Evolutionary conservation across 2,888 invertebrate genomes (phyloP).

Genomic region (Harpalus rubripes): DNA sequence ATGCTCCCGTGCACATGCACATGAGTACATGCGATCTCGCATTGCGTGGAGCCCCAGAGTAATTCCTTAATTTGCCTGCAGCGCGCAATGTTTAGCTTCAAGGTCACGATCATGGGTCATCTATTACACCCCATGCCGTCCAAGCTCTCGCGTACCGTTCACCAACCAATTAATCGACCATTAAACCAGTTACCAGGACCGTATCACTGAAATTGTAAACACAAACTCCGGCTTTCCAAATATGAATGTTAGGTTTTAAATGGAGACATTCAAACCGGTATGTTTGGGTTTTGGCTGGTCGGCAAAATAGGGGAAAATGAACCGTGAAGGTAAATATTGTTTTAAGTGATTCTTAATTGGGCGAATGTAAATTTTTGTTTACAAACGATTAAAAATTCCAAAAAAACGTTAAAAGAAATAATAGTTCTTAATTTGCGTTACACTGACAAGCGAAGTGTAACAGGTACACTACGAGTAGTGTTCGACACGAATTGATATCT

Average conservation of each 20-base stretch:
- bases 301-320: background rate
- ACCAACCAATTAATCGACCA: slow-evolving; percentile 66
- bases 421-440: too few relatives aligned
- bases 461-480: too few relatives aligned
- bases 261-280: slow-evolving; percentile 13
- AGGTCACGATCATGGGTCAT: slow-evolving; percentile 66
- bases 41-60: slow-evolving; percentile 49
- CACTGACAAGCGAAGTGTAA: too few relatives aligned
- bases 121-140: slow-evolving; percentile 66
- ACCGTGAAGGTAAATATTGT: slow-evolving; percentile 1
- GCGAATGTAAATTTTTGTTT: slow-evolving; percentile 5
- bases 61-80: slow-evolving; percentile 53
- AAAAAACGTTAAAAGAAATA: too few relatives aligned
- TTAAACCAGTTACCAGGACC: slow-evolving; percentile 61
- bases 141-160: slow-evolving; percentile 58
- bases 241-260: background rate
- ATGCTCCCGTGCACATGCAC: background rate
- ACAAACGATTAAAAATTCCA: too few relatives aligned
- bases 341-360: background rate
- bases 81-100: slow-evolving; percentile 59
- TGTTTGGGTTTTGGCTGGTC: slow-evolving; percentile 15
- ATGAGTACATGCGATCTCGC: slow-evolving; percentile 11
- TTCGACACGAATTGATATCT: too few relatives aligned
- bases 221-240: background rate
- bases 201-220: slow-evolving; percentile 42